These are phyloP conservation scores for Xestia c-nigrum DNA, from an alignment of 2,888 invertebrate genomes.

Conservation along the genomic window DNA sequence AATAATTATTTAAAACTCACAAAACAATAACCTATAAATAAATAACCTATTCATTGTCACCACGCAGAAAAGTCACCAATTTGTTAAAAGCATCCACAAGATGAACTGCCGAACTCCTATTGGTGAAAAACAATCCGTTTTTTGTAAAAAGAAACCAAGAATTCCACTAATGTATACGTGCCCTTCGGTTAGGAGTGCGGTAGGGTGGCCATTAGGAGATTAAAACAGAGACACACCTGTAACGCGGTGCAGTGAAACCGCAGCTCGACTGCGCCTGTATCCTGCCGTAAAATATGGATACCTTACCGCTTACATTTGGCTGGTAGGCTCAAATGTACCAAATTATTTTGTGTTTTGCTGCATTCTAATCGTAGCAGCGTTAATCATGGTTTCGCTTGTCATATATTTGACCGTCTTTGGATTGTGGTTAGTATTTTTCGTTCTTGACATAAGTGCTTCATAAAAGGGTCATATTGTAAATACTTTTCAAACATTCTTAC, in stretches of 20 bases:
- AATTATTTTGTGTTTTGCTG: conserved; percentile 39
- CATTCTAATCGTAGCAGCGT: neutral
- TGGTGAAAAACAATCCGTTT: conserved; percentile 17
- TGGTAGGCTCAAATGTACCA: conserved; percentile 63
- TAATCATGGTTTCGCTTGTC: no score
- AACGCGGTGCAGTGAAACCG: conserved; percentile 74
- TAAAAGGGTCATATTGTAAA: neutral
- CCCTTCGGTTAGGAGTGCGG: conserved; percentile 67
- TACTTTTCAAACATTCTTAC: neutral
- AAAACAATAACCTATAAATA: no score
- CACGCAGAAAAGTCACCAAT: conserved; percentile 9
- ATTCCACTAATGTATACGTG: conserved; percentile 20
- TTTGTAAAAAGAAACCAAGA: neutral
- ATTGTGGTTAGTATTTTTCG: neutral
- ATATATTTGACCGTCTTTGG: no score
- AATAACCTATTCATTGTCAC: neutral
- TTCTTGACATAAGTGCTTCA: neutral
- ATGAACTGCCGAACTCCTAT: conserved; percentile 17
- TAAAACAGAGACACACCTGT: conserved; percentile 85
- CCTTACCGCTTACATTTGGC: conserved; percentile 61
- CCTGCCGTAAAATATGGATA: conserved; percentile 70
- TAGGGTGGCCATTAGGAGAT: conserved; percentile 83
- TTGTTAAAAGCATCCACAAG: conserved; percentile 14
- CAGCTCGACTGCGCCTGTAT: conserved; percentile 64
- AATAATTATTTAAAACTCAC: no score